A percentile compares a stretch with the other conserved stretches of the same genome.
Evolutionary conservation across 2,797 vertebrate genomes (phyloP).

Genomic region (Phalanger gymnotis): DNA sequence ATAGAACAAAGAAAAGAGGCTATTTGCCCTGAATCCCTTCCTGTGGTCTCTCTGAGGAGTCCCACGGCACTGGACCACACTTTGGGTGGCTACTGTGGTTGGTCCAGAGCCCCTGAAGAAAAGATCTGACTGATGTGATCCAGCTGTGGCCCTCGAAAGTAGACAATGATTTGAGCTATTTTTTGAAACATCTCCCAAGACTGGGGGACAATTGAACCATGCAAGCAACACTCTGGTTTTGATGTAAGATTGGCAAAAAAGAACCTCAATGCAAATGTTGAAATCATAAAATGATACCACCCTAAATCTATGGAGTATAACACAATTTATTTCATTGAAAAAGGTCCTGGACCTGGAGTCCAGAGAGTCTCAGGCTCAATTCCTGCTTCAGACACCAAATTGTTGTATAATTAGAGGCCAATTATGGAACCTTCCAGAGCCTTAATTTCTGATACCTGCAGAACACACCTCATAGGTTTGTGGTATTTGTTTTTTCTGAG

Average conservation of each 20-base stretch:
- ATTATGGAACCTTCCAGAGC: background rate
- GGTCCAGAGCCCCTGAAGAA: conserved; percentile 65
- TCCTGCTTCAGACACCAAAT: background rate
- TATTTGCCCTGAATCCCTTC: conserved; percentile 31
- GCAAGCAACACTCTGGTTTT: background rate
- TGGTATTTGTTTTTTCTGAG: background rate
- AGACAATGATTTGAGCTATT: background rate
- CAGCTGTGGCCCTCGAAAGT: conserved; percentile 54
- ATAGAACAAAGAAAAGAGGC: conserved; percentile 46
- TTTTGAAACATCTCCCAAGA: background rate
- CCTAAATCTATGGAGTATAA: background rate
- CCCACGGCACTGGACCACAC: conserved; percentile 48
- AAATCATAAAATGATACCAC: background rate
- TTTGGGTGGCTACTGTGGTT: conserved; percentile 72
- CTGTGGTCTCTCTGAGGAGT: conserved; percentile 63
- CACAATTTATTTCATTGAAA: background rate
- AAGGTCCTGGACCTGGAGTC: background rate
- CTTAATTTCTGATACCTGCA: background rate
- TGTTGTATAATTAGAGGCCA: background rate
- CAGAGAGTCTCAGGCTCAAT: background rate
- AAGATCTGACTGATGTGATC: conserved; percentile 25
- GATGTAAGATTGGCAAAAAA: background rate
- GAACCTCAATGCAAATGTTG: background rate
- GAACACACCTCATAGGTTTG: background rate
- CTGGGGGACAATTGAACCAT: background rate